phyloP scores from a whole-genome alignment of 2,797 vertebrate genomes.

The Brotula barbata region DNA sequence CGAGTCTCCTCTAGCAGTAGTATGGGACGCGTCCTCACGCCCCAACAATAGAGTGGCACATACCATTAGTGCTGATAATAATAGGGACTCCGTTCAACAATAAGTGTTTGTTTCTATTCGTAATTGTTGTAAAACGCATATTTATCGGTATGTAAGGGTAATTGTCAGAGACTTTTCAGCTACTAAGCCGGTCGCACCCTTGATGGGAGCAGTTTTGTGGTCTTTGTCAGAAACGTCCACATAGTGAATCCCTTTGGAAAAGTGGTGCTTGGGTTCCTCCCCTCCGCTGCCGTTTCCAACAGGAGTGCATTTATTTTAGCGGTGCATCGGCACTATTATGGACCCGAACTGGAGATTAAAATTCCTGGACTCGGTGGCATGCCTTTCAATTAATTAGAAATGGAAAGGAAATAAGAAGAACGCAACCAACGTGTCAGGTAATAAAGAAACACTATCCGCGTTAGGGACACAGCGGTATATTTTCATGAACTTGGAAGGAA shows the following conservation, averaged over 20 bases:
- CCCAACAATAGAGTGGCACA: slow-evolving; percentile 81
- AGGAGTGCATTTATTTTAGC: slow-evolving; percentile 70
- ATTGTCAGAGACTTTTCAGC: accelerated
- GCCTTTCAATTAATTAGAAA: slow-evolving; percentile 62
- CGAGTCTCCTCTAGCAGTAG: slow-evolving; percentile 56
- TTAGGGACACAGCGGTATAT: not conserved
- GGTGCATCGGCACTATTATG: slow-evolving; percentile 66
- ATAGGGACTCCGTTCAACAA: slow-evolving; percentile 53
- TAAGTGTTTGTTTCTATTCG: not conserved
- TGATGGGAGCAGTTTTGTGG: not conserved
- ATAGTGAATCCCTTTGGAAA: slow-evolving; percentile 62
- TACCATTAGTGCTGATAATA: slow-evolving; percentile 71
- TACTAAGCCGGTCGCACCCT: not conserved
- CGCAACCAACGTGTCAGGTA: slow-evolving; percentile 70
- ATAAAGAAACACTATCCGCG: slow-evolving; percentile 1
- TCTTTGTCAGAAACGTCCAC: not conserved
- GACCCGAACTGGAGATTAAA: slow-evolving; percentile 73
- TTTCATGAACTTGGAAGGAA: slow-evolving; percentile 24
- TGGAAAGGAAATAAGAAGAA: slow-evolving; percentile 70
- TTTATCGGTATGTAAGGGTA: no score
- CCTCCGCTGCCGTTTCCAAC: slow-evolving; percentile 70
- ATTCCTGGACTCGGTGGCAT: slow-evolving; percentile 61
- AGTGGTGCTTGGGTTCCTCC: slow-evolving; percentile 57
- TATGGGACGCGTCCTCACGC: slow-evolving; percentile 59
- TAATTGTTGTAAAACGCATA: not conserved